Conservation (phyloP, 2,797 vertebrate genomes). For the Serranus cabrilla region DNA sequence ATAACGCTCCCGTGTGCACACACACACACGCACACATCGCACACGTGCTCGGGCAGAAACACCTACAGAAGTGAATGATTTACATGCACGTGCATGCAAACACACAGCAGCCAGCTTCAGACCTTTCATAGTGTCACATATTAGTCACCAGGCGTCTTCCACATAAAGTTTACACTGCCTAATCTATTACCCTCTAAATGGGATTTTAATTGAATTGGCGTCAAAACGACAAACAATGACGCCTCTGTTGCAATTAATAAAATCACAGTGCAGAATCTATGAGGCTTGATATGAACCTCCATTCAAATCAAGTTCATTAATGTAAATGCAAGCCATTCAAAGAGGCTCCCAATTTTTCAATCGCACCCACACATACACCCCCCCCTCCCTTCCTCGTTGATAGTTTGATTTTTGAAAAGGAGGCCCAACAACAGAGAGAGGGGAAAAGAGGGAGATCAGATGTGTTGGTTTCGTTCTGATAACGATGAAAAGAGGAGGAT, state of each 20-base stretch:
- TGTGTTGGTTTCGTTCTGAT: conserved; percentile 91
- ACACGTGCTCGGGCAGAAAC: conserved; percentile 19
- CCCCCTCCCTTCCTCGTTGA: conserved; percentile 55
- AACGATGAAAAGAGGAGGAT: conserved; percentile 89
- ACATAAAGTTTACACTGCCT: conserved; percentile 85
- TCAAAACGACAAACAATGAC: conserved; percentile 99
- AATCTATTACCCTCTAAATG: conserved; percentile 95
- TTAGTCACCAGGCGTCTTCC: conserved; percentile 83
- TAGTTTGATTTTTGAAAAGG: conserved; percentile 91
- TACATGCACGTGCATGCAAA: conserved; percentile 23
- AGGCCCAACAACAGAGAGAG: conserved; percentile 79
- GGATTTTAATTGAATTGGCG: conserved; percentile 97
- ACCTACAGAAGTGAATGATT: conserved; percentile 55
- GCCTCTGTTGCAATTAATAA: conserved; percentile 99
- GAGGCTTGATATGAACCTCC: conserved; percentile 99
- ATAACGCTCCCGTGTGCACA: conserved; percentile 33
- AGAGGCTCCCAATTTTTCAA: conserved; percentile 92
- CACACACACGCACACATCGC: not conserved
- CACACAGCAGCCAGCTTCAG: conserved; percentile 56
- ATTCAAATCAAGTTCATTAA: conserved; percentile 98
- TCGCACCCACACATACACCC: conserved; percentile 71
- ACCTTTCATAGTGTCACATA: conserved; percentile 77
- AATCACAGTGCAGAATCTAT: conserved; percentile 98
- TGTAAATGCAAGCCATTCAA: conserved; percentile 90
- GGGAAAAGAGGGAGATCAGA: conserved; percentile 84